A percentile compares a stretch with the other conserved stretches of the same genome.
Conservation (phyloP, 2,888 invertebrate genomes). For the Cheilosia scutellata region DNA sequence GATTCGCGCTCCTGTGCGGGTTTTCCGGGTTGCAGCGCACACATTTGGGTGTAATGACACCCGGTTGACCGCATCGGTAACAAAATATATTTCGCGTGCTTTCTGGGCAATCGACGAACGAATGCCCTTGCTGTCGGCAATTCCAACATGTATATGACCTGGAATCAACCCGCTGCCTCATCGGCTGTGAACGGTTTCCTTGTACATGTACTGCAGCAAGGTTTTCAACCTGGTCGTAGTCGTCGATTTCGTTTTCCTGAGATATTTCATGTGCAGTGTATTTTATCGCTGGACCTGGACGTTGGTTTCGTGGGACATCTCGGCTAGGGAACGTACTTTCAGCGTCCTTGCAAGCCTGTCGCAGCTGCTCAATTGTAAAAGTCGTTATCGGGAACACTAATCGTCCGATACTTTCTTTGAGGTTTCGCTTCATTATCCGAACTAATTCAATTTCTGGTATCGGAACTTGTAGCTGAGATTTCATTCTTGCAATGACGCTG, state of each 20-base stretch:
- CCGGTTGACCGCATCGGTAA: constrained; percentile 2
- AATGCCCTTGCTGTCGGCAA: neutral
- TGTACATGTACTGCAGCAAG: neutral
- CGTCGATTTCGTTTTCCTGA: too few relatives aligned
- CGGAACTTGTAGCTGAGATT: neutral
- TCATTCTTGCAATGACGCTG: neutral
- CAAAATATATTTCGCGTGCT: neutral
- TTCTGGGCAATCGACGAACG: neutral
- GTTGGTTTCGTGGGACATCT: neutral
- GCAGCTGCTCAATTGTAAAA: neutral
- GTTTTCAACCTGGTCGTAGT: neutral
- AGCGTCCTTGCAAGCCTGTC: constrained; percentile 3
- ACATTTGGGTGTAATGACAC: constrained; percentile 11
- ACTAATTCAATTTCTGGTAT: neutral
- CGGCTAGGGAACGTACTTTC: neutral
- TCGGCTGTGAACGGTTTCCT: neutral
- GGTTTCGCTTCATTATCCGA: neutral
- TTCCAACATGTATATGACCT: neutral
- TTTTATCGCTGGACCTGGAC: neutral
- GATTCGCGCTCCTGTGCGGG: neutral
- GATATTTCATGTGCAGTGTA: too few relatives aligned
- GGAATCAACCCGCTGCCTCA: neutral
- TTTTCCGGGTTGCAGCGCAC: constrained; percentile 5
- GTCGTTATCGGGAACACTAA: neutral
- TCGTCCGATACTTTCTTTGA: neutral